Evolutionary conservation across 2,113 vertebrate genomes (phyloP).

Genomic region (Morone chrysops): DNA sequence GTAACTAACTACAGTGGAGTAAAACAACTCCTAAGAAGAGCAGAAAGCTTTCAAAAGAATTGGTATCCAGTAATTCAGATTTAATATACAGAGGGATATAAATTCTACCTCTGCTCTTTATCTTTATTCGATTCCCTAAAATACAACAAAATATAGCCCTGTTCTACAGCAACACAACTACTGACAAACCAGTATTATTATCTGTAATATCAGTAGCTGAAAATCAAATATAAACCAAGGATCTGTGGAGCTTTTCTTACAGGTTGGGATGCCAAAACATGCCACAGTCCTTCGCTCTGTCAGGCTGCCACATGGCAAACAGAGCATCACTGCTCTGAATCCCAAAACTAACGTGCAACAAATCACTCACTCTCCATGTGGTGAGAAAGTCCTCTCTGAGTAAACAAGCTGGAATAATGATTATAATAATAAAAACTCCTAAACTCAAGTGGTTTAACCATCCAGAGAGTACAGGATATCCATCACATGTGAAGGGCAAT

Average conservation of each 20-base stretch:
- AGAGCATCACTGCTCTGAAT: neutral
- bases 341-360: neutral
- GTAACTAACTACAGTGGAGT: no score
- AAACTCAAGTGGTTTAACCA: neutral
- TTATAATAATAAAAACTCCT: neutral
- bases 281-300: neutral
- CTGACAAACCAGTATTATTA: neutral
- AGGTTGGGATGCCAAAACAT: neutral
- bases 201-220: neutral
- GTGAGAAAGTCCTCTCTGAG: conserved; percentile 1
- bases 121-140: no score
- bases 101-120: no score
- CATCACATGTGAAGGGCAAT: neutral
- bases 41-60: no score
- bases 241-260: neutral
- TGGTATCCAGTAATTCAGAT: no score
- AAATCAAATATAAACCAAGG: neutral
- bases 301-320: neutral
- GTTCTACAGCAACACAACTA: no score
- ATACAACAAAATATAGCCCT: no score
- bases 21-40: no score
- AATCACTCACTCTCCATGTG: neutral
- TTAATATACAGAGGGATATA: no score
- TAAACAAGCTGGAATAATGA: neutral
- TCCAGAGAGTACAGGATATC: neutral